Percentiles rank a stretch among this genome's conserved stretches.
phyloP scores from a whole-genome alignment of 2,797 vertebrate genomes.

The Anomalospiza imberbis region DNA sequence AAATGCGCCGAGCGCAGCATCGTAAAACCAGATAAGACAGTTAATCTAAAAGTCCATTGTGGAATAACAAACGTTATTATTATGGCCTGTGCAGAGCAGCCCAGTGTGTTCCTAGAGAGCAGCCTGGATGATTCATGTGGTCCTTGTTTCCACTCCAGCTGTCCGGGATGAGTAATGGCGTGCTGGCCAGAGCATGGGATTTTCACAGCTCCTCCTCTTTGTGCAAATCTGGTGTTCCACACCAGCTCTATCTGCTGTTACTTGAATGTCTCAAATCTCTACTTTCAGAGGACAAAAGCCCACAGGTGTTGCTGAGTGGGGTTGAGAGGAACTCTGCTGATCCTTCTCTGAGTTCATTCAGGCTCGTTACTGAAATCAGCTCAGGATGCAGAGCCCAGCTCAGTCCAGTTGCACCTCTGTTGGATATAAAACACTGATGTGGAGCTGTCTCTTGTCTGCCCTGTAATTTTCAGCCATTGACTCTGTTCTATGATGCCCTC shows the following conservation, averaged over 20 bases:
- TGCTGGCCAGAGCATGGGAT: neutral
- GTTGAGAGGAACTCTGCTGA: constrained; percentile 17
- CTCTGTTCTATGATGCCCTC: constrained; percentile 2
- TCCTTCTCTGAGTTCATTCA: neutral
- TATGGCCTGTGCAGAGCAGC: neutral
- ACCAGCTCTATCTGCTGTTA: constrained; percentile 24
- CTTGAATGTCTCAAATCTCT: neutral
- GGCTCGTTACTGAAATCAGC: neutral
- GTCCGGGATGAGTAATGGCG: neutral
- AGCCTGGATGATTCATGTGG: neutral
- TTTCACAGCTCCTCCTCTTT: constrained; percentile 10
- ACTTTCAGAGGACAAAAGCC: neutral
- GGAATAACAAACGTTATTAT: neutral
- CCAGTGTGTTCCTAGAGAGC: neutral
- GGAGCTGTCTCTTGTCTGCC: neutral
- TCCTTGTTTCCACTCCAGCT: neutral
- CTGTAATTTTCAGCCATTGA: neutral
- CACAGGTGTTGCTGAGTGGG: neutral
- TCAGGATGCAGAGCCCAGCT: neutral
- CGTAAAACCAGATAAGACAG: neutral
- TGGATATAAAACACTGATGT: constrained; percentile 11
- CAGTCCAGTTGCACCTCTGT: constrained; percentile 4
- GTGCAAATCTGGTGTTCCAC: neutral
- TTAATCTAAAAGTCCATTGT: neutral
- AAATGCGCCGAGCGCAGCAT: neutral